Evolutionary conservation across 2,797 vertebrate species (phyloP).

Genomic region (Sciurus carolinensis): DNA sequence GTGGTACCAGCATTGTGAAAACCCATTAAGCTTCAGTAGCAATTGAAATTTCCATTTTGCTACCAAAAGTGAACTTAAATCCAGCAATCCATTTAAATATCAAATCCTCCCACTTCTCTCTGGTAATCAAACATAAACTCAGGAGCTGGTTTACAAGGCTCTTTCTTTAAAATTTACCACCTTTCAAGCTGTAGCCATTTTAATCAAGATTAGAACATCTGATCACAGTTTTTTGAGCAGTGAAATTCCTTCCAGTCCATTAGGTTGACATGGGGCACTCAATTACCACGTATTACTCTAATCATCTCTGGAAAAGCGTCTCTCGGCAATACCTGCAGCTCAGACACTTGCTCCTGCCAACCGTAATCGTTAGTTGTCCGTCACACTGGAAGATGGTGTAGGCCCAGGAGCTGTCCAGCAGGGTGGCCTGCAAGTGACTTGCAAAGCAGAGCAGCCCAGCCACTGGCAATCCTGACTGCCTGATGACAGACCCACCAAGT

Average conservation of each 20-base stretch:
- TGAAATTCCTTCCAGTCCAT: slow-evolving; percentile 72
- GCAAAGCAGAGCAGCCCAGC: background rate
- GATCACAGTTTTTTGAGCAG: slow-evolving; percentile 50
- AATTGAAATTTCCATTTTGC: background rate
- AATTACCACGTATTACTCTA: slow-evolving; percentile 42
- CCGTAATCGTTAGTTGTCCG: background rate
- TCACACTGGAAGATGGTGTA: background rate
- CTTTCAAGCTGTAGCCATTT: slow-evolving; percentile 55
- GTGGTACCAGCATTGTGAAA: background rate
- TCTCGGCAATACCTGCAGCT: slow-evolving; percentile 21
- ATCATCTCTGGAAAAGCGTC: background rate
- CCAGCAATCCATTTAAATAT: background rate
- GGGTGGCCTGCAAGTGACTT: background rate
- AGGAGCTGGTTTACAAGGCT: slow-evolving; percentile 34
- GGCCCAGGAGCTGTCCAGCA: background rate
- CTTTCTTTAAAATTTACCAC: slow-evolving; percentile 49
- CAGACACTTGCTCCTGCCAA: background rate
- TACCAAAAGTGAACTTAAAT: background rate
- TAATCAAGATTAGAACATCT: slow-evolving; percentile 62
- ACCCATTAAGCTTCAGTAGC: background rate
- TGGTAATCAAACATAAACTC: slow-evolving; percentile 29
- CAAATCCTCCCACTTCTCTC: background rate
- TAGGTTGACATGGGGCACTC: slow-evolving; percentile 67
- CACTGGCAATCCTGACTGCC: background rate
- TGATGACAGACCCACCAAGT: background rate